These are phyloP conservation scores for Petrolisthes cinctipes DNA, from an alignment of 2,888 invertebrate species.

Conservation along the genomic window DNA sequence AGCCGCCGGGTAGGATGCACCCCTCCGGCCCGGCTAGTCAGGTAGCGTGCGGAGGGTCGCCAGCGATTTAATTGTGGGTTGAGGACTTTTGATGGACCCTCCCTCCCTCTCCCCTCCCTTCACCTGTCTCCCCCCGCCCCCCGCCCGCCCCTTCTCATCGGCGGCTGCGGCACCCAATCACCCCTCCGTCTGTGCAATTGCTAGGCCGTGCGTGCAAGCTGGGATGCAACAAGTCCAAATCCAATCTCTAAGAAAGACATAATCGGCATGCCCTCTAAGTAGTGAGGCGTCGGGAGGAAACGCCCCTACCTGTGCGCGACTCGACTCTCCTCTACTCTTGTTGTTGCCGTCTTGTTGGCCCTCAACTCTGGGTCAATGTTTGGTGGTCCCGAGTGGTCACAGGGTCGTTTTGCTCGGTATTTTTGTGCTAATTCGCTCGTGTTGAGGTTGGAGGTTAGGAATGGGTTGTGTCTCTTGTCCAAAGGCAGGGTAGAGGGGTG, in stretches of 20 bases:
- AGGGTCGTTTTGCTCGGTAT: background rate
- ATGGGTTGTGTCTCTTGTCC: constrained; percentile 13
- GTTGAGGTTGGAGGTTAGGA: background rate
- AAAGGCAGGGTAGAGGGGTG: background rate
- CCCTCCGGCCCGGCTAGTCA: constrained; percentile 35
- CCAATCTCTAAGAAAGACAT: constrained; percentile 33
- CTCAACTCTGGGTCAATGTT: background rate
- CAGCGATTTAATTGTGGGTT: constrained; percentile 39
- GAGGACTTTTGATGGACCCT: constrained; percentile 24
- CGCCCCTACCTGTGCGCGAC: constrained; percentile 41
- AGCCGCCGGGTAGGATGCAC: constrained; percentile 15
- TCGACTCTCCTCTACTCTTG: constrained; percentile 1
- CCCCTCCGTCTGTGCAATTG: constrained; percentile 3
- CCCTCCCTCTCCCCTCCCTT: background rate
- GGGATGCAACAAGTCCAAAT: constrained; percentile 20
- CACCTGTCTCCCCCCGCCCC: background rate
- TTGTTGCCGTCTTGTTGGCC: background rate
- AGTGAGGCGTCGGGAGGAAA: constrained; percentile 48
- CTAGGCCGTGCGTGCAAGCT: constrained; percentile 3
- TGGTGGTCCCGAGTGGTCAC: background rate
- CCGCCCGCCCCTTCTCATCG: background rate
- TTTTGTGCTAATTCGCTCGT: background rate
- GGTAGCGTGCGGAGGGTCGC: constrained; percentile 27
- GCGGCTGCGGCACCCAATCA: background rate
- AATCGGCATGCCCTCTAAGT: constrained; percentile 41